These are phyloP conservation scores for Phyllostomus discolor DNA, from an alignment of 2,113 vertebrate species.

Conservation along the genomic window DNA sequence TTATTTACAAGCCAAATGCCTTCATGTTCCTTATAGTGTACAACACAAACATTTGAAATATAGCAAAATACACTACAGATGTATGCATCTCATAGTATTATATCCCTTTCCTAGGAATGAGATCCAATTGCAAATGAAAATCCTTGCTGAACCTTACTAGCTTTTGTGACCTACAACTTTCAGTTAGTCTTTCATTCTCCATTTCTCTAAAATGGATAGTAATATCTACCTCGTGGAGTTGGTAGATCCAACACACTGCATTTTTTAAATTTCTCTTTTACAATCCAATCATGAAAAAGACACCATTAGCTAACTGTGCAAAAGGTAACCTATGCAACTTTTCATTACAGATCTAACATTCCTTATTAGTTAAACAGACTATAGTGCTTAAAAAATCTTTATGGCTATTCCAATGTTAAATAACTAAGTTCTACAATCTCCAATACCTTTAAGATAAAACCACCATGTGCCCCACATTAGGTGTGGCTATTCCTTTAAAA, in stretches of 20 bases:
- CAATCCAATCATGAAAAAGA: not conserved
- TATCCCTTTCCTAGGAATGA: not conserved
- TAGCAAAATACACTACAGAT: not conserved
- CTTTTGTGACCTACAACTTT: not conserved
- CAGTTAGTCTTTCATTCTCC: not conserved
- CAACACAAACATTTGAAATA: not conserved
- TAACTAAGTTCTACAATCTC: not conserved
- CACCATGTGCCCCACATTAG: conserved; percentile 11
- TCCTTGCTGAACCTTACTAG: not conserved
- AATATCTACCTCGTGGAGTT: not conserved
- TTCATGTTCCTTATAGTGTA: not conserved
- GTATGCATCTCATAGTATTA: not conserved
- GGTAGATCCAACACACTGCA: not conserved
- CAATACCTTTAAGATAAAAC: not conserved
- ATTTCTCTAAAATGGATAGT: not conserved
- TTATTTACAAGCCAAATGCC: not conserved
- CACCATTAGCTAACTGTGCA: not conserved
- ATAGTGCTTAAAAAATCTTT: not conserved
- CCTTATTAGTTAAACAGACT: not conserved
- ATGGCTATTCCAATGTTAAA: not conserved
- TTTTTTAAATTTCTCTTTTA: not conserved
- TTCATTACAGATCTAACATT: not conserved
- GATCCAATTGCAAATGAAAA: conserved; percentile 21
- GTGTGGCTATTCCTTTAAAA: not conserved
- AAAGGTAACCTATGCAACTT: not conserved